Evolutionary conservation across 2,113 vertebrate genomes (phyloP).

Genomic region (Carlito syrichta): DNA sequence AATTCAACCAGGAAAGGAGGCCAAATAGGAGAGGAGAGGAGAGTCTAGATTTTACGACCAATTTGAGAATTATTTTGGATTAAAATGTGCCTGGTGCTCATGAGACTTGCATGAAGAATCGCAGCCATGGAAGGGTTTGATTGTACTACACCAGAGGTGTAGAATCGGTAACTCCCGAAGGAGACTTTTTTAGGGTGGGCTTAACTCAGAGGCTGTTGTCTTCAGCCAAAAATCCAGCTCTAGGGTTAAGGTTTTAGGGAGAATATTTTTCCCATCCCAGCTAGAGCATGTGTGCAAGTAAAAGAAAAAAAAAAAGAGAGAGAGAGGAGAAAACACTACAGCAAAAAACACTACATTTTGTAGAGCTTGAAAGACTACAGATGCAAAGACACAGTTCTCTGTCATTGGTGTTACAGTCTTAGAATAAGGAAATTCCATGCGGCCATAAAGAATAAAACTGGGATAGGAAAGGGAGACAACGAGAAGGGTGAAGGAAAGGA

Average conservation of each 20-base stretch:
- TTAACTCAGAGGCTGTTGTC: not conserved
- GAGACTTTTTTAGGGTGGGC: not conserved
- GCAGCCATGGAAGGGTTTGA: not conserved
- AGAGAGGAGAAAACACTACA: not conserved
- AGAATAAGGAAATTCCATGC: not conserved
- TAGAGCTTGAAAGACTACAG: not conserved
- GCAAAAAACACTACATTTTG: not conserved
- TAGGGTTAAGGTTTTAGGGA: no score
- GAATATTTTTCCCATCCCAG: not conserved
- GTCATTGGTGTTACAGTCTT: not conserved
- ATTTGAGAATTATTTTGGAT: conserved; percentile 13
- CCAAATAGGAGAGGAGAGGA: not conserved
- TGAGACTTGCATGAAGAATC: not conserved
- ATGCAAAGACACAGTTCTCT: not conserved
- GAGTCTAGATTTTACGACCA: not conserved
- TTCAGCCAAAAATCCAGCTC: not conserved
- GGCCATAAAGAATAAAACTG: not conserved
- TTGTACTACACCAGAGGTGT: fast-evolving
- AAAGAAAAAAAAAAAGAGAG: not conserved
- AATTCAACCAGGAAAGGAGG: not conserved
- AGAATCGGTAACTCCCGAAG: not conserved
- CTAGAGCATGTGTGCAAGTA: not conserved
- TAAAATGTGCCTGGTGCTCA: not conserved
- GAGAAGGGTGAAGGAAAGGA: not conserved
- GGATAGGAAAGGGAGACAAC: not conserved